Conservation (phyloP, 2,888 invertebrate species). For the Xiphydria camelus region DNA sequence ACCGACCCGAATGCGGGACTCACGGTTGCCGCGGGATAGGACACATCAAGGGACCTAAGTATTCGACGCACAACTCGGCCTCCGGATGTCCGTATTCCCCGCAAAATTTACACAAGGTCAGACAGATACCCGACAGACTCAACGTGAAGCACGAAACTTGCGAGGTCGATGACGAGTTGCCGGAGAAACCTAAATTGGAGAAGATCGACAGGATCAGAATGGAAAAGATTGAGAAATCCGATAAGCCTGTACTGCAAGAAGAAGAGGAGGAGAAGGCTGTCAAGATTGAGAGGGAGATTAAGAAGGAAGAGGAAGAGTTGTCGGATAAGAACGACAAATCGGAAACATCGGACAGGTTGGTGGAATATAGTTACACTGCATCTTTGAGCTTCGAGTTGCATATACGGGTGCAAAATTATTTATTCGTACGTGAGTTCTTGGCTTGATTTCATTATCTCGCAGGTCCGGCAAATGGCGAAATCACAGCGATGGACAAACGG, state of each 20-base stretch:
- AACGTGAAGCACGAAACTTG: constrained; percentile 57
- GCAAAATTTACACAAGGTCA: constrained; percentile 61
- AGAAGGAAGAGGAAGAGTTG: constrained; percentile 49
- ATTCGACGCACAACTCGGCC: constrained; percentile 72
- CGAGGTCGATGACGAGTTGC: constrained; percentile 48
- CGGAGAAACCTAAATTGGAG: constrained; percentile 29
- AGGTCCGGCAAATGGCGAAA: constrained; percentile 44
- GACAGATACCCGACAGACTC: constrained; percentile 60
- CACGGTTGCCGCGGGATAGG: constrained; percentile 88
- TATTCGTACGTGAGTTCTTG: constrained; percentile 16
- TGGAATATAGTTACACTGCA: constrained; percentile 11
- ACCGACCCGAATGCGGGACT: constrained; percentile 75
- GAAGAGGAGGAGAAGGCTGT: constrained; percentile 36
- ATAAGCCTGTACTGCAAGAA: constrained; percentile 24
- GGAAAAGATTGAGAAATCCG: constrained; percentile 39
- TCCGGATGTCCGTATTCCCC: constrained; percentile 77
- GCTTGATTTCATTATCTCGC: constrained; percentile 12
- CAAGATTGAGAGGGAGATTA: constrained; percentile 45
- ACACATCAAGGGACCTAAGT: constrained; percentile 79
- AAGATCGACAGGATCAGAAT: constrained; percentile 41
- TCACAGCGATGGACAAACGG: constrained; percentile 48
- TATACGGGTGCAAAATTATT: constrained; percentile 1
- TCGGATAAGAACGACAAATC: constrained; percentile 46
- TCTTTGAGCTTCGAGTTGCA: background rate
- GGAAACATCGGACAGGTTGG: constrained; percentile 46